Evolutionary conservation across 1,140 invertebrate species (phyloP).

Genomic region (Euschistus heros): DNA sequence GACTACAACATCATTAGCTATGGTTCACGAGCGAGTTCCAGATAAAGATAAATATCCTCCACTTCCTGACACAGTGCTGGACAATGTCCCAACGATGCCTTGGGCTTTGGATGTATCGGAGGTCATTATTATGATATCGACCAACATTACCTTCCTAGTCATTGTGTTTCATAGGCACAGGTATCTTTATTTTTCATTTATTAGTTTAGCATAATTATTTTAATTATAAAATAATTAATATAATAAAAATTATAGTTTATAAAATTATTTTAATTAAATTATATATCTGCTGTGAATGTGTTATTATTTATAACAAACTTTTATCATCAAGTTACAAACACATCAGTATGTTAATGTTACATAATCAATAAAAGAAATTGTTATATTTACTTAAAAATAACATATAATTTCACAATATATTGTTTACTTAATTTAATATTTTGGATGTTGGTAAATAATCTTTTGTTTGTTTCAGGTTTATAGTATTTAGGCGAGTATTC

Average conservation of each 20-base stretch:
- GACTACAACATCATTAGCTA: conserved; percentile 58
- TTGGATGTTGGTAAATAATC: background rate
- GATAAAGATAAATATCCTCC: conserved; percentile 56
- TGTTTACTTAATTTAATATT: background rate
- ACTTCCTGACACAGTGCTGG: conserved; percentile 69
- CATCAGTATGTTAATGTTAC: too few species aligned
- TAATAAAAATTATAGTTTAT: too few species aligned
- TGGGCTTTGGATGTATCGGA: conserved; percentile 78
- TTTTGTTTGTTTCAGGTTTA: conserved; percentile 47
- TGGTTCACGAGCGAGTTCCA: conserved; percentile 76
- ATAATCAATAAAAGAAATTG: too few species aligned
- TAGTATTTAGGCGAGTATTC: conserved; percentile 69
- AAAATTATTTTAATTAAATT: too few species aligned
- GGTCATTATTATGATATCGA: conserved; percentile 71
- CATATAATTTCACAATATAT: too few species aligned
- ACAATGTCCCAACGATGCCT: conserved; percentile 53
- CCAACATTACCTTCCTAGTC: conserved; percentile 57
- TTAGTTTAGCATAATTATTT: too few species aligned
- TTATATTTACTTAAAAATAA: too few species aligned
- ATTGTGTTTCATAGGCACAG: conserved; percentile 76
- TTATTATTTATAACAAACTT: too few species aligned
- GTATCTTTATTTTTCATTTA: conserved; percentile 34
- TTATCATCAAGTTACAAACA: too few species aligned
- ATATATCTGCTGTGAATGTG: too few species aligned
- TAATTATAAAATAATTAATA: too few species aligned